Base-by-base conservation (phyloP, 2,113 vertebrate genomes). In the Trichomycterus rosablanca region DNA sequence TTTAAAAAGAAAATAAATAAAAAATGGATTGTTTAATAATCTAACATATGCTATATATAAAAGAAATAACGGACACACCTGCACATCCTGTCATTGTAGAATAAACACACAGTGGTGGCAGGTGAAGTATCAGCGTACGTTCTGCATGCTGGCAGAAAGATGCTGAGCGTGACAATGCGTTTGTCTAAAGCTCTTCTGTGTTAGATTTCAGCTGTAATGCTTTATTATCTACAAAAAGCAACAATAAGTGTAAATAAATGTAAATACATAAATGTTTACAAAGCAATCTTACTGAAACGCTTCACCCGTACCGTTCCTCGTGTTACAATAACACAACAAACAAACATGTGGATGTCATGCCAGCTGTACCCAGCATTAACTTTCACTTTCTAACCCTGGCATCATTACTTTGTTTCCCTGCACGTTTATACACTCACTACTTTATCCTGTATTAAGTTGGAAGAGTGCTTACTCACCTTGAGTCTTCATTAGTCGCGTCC, bases 401-500 rank as follows among this genome's bases (percentile, higher is more conserved):
- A 18, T 14, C 15, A 3, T 30, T 20, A 34, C 5, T 51, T 10
- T 43, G 2, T 28, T 18, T 37, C 28, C 9, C 30, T 59, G 32
- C 28, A 15, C 16, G n/a, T 51, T 23, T 56, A 39, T 15, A 32
- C 19, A 30, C 26, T 7, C 26, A n/a, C n/a, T n/a, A n/a, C n/a
- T n/a, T n/a, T n/a, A 3, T 30, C 3, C 26, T 30, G 3, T 35
- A 65, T 57, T 40, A 73, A 64, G 70, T 73, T 73, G 26, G 18
- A 59, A 53, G 59, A 50, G 50, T 39, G 63, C 68, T 46, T 45
- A 73, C 74, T 76, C 68, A 73, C 71, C 71, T 66, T n/a, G 9
- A 20, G 44, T 16, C 45, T 4, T 11, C 50, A 35, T 49, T 43
- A 53, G 57, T 64, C 43, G 60, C 43, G 35, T 37, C 55, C 44